Percentiles rank a stretch among this genome's conserved stretches.
Evolutionary conservation across 2,113 vertebrate genomes (phyloP).

Genomic region (Struthio camelus): DNA sequence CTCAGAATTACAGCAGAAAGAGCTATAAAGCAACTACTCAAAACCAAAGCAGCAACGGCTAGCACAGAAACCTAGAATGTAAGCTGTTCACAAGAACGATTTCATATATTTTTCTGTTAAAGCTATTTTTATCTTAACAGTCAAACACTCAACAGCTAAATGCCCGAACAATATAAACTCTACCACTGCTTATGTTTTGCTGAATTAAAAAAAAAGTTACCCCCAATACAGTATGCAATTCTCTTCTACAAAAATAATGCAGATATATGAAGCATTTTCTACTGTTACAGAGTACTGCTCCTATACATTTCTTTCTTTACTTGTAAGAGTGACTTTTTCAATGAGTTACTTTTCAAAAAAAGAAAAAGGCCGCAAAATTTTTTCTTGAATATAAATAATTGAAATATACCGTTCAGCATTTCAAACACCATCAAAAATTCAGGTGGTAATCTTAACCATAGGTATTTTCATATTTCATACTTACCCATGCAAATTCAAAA

Average conservation of each 20-base stretch:
- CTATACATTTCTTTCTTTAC: not conserved
- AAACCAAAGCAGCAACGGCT: not conserved
- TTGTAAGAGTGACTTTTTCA: not conserved
- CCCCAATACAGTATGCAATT: rapidly evolving
- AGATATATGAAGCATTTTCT: not conserved
- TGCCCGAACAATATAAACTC: not conserved
- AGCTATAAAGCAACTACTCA: not conserved
- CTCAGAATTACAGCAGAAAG: not conserved
- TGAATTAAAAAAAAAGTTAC: not conserved
- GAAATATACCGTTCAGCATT: not conserved
- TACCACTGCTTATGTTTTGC: not conserved
- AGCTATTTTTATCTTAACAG: not conserved
- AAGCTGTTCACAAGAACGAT: not conserved
- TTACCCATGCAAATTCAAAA: not conserved
- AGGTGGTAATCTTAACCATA: not conserved
- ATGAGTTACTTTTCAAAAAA: not conserved
- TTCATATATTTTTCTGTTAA: not conserved
- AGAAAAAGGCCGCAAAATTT: not conserved
- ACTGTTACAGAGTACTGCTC: not conserved
- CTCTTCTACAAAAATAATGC: not conserved
- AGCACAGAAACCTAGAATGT: not conserved
- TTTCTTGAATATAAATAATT: not conserved
- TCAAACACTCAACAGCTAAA: not conserved
- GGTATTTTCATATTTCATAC: not conserved
- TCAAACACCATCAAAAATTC: not conserved